phyloP scores from a whole-genome alignment of 2,113 vertebrate species.

The Myocastor coypus region DNA sequence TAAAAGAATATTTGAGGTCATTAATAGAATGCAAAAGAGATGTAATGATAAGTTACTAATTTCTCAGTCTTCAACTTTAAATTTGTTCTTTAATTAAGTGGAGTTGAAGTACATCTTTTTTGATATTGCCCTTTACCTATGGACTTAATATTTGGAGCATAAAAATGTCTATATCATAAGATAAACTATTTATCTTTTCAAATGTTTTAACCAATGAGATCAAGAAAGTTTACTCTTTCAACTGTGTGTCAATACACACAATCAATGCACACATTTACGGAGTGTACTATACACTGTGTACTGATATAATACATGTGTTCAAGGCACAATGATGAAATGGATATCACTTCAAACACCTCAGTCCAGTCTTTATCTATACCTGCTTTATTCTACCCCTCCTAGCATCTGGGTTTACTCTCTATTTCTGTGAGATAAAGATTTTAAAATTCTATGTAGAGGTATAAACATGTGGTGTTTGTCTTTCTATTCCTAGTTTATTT shows the following conservation, averaged over 20 bases:
- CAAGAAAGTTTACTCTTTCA: slow-evolving; percentile 37
- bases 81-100: slow-evolving; percentile 48
- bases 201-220: neutral
- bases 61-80: neutral
- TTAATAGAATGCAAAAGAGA: slow-evolving; percentile 66
- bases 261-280: neutral
- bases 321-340: neutral
- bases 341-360: neutral
- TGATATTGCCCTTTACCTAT: neutral
- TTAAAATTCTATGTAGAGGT: neutral
- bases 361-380: fast-evolving
- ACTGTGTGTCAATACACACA: neutral
- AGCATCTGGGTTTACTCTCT: neutral
- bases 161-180: neutral
- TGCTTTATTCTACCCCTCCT: neutral
- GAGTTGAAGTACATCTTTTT: neutral
- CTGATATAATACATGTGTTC: neutral
- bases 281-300: neutral
- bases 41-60: slow-evolving; percentile 1
- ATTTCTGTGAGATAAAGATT: neutral
- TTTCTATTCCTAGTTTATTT: neutral
- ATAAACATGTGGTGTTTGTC: neutral
- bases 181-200: neutral
- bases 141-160: neutral
- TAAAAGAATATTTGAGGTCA: slow-evolving; percentile 56